Evolutionary conservation across 2,888 invertebrate genomes (phyloP).

Genomic region (Hydropsyche betteni): DNA sequence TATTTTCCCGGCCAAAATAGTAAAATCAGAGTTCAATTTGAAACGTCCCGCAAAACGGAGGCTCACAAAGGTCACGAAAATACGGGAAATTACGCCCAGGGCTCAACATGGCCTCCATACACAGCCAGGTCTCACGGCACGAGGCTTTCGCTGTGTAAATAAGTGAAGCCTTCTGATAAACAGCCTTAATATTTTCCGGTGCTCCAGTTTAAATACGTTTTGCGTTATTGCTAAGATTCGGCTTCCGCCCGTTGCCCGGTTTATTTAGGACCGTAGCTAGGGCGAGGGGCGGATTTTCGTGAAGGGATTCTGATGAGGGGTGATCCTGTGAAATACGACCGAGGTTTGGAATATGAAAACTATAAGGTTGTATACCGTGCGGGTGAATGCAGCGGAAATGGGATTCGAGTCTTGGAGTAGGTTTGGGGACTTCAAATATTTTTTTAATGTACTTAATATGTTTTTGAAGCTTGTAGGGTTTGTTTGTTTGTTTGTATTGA

Average conservation of each 20-base stretch:
- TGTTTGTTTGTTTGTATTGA: too few species aligned
- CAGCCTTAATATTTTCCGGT: conserved; percentile 38
- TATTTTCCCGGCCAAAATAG: too few species aligned
- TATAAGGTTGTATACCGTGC: too few species aligned
- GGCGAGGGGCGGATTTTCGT: neutral
- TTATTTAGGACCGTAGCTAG: conserved; percentile 28
- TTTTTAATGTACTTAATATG: too few species aligned
- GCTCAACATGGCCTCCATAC: neutral
- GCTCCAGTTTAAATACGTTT: conserved; percentile 36
- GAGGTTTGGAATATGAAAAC: too few species aligned
- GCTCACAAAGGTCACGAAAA: neutral
- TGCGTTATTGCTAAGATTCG: conserved; percentile 37
- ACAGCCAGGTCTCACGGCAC: neutral
- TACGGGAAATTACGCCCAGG: neutral
- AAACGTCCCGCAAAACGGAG: neutral
- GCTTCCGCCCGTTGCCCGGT: conserved; percentile 26
- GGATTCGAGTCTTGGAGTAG: too few species aligned
- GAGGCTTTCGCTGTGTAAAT: conserved; percentile 35
- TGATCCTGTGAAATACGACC: too few species aligned
- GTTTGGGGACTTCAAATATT: too few species aligned
- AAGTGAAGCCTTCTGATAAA: conserved; percentile 43
- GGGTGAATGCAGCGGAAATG: too few species aligned
- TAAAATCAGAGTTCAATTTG: too few species aligned
- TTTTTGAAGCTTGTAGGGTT: too few species aligned
- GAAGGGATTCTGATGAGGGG: too few species aligned